Percentiles rank a stretch among this genome's conserved stretches.
These are phyloP conservation scores for Stomatorhinus ivindoensis DNA, from an alignment of 2,113 vertebrate species.

Conservation along the genomic window DNA sequence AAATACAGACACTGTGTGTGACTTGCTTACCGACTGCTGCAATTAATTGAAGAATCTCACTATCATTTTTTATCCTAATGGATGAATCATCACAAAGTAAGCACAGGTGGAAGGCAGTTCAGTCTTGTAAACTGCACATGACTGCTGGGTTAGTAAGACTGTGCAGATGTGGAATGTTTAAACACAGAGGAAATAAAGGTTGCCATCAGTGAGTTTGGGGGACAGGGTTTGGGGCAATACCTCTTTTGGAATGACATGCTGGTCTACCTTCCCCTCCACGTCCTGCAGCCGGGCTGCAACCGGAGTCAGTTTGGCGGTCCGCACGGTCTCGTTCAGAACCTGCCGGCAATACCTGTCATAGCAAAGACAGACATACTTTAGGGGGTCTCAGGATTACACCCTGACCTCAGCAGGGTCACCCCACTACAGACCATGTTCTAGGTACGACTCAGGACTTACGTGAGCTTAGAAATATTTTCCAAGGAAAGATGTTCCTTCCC, in stretches of 20 bases:
- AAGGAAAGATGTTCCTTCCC: conserved; percentile 73
- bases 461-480: conserved; percentile 82
- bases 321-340: conserved; percentile 84
- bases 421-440: background rate
- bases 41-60: background rate
- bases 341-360: conserved; percentile 78
- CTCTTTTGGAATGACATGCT: conserved; percentile 87
- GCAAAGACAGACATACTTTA: background rate
- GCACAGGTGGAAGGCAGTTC: background rate
- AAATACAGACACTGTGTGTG: background rate
- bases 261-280: conserved; percentile 82
- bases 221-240: conserved; percentile 45
- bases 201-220: background rate
- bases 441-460: conserved; percentile 51
- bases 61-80: background rate
- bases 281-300: conserved; percentile 84
- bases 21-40: background rate
- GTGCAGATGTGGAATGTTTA: background rate
- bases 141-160: background rate
- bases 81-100: background rate
- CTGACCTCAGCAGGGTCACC: background rate
- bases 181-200: background rate
- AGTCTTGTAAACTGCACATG: background rate
- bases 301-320: conserved; percentile 85
- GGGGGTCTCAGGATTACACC: background rate